Conservation (phyloP, 2,113 vertebrate genomes). For the Oplegnathus fasciatus region DNA sequence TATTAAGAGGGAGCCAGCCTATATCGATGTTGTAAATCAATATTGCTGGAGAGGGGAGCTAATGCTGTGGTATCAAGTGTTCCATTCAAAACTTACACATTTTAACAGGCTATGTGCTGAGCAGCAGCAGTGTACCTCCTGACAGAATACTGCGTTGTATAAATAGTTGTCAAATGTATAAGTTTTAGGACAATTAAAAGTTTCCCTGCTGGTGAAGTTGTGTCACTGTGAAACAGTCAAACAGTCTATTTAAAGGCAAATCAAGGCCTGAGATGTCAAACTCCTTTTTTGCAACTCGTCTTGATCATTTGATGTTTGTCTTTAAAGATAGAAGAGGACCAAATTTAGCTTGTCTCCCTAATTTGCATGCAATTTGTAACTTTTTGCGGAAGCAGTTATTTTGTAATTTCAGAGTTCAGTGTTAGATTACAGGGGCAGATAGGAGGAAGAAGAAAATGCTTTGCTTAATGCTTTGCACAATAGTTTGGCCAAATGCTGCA, state of each 20-base stretch:
- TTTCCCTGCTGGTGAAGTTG: not conserved
- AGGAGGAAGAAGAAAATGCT: slow-evolving; percentile 6
- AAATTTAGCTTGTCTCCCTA: slow-evolving; percentile 12
- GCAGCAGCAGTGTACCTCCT: slow-evolving; percentile 26
- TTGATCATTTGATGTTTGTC: slow-evolving; percentile 7
- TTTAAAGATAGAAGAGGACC: slow-evolving; percentile 6
- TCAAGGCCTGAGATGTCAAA: not conserved
- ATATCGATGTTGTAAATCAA: slow-evolving; percentile 78
- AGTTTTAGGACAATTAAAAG: slow-evolving; percentile 13
- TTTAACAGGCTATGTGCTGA: slow-evolving; percentile 54
- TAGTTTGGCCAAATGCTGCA: slow-evolving; percentile 55
- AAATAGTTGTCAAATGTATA: slow-evolving; percentile 7
- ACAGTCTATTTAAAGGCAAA: slow-evolving; percentile 14
- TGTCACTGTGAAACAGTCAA: not conserved
- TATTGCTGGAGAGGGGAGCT: slow-evolving; percentile 68
- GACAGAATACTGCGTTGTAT: not conserved
- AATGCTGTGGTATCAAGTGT: slow-evolving; percentile 71
- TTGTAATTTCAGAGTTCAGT: slow-evolving; percentile 18
- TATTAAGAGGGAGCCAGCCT: slow-evolving; percentile 73
- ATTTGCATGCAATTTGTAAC: slow-evolving; percentile 32
- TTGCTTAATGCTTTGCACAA: slow-evolving; percentile 30
- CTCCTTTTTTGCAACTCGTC: not conserved
- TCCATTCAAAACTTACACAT: slow-evolving; percentile 67
- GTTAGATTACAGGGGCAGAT: slow-evolving; percentile 14
- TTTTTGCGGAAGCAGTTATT: slow-evolving; percentile 9